Evolutionary conservation across 2,888 invertebrate genomes (phyloP).

Genomic region (Ethmia dodecea): DNA sequence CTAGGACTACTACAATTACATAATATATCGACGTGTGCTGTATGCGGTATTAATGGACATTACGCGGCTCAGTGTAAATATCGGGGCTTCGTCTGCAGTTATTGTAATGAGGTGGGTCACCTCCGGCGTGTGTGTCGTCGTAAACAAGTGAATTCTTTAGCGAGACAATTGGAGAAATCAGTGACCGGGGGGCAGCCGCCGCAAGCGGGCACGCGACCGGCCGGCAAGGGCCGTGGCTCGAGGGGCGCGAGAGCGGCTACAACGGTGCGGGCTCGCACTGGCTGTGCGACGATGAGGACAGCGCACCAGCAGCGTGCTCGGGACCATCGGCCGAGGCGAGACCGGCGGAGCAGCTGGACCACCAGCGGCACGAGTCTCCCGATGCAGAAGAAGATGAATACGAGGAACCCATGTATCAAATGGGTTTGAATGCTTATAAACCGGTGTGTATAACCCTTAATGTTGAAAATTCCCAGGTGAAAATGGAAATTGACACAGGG

Average conservation of each 20-base stretch:
- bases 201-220: not conserved
- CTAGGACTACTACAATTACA: too few species aligned
- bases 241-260: not conserved
- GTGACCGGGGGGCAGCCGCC: not conserved
- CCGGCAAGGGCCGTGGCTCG: not conserved
- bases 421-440: constrained; percentile 8
- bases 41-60: not conserved
- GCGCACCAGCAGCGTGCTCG: not conserved
- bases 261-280: not conserved
- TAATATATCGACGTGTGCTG: too few species aligned
- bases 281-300: not conserved
- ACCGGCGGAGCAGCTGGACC: not conserved
- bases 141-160: not conserved
- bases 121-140: not conserved
- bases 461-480: constrained; percentile 3
- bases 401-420: constrained; percentile 7
- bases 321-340: not conserved
- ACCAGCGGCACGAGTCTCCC: not conserved
- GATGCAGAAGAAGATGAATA: constrained; percentile 2
- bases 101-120: not conserved
- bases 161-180: not conserved
- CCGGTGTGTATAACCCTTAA: constrained; percentile 6
- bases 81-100: not conserved
- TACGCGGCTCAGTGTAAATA: not conserved
- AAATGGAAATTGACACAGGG: constrained; percentile 13